Percentiles rank a stretch among this genome's conserved stretches.
These are phyloP conservation scores for Beroe ovata DNA, from an alignment of 37 sponge, comb jelly and placozoan genomes.

Conservation along the genomic window DNA sequence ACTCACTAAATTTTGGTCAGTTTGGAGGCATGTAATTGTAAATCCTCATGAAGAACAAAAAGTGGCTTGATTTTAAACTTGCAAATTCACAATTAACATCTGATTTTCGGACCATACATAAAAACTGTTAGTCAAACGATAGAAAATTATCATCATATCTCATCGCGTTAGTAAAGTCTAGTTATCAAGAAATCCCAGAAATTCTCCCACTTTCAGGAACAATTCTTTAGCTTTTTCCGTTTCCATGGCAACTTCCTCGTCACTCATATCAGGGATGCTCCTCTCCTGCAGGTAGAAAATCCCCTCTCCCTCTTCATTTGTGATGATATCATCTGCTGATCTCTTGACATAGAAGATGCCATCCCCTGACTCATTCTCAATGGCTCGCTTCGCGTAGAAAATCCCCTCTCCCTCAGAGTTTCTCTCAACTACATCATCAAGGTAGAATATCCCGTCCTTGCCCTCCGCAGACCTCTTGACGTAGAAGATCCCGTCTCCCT, in stretches of 20 bases:
- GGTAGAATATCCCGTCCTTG: constrained; percentile 37
- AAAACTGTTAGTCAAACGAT: too few species aligned
- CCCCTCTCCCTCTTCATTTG: neutral
- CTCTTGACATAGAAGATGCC: constrained; percentile 32
- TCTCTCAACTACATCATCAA: neutral
- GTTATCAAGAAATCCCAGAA: constrained; percentile 5
- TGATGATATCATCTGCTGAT: neutral
- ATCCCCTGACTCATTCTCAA: constrained; percentile 1
- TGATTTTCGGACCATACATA: too few species aligned
- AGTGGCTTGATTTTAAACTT: too few species aligned
- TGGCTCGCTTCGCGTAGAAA: constrained; percentile 39
- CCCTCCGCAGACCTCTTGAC: constrained; percentile 33
- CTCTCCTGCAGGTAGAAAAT: constrained; percentile 41
- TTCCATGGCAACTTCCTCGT: neutral
- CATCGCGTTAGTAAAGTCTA: too few species aligned
- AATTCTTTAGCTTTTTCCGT: constrained; percentile 16
- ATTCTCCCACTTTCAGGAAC: constrained; percentile 42
- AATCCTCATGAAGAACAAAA: too few species aligned
- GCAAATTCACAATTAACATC: too few species aligned
- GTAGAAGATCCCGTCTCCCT: constrained; percentile 57
- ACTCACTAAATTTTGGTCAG: too few species aligned
- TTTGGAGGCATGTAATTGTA: too few species aligned
- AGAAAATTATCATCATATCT: too few species aligned
- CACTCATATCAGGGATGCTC: neutral
- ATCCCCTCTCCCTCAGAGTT: neutral